These are phyloP conservation scores for Holacanthus passer DNA, from an alignment of 2,113 vertebrate species.

Conservation along the genomic window DNA sequence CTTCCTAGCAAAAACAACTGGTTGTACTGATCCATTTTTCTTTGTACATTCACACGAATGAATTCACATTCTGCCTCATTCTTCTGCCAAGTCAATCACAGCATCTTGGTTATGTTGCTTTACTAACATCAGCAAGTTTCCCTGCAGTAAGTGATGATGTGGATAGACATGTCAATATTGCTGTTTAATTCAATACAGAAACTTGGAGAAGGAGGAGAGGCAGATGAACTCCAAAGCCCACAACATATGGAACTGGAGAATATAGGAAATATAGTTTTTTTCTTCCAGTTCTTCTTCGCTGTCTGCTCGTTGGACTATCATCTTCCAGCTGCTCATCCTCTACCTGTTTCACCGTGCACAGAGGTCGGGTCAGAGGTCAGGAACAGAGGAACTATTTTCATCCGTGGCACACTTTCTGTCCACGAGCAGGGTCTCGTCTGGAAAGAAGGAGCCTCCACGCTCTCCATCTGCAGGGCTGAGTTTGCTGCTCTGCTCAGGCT, in stretches of 20 bases:
- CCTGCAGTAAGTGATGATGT: constrained; percentile 21
- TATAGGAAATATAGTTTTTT: not conserved
- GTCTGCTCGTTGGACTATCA: not conserved
- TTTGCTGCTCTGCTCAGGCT: constrained; percentile 56
- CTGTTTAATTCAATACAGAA: constrained; percentile 18
- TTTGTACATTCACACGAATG: constrained; percentile 62
- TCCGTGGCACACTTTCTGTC: constrained; percentile 36
- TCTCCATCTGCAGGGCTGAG: constrained; percentile 58
- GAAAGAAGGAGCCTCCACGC: constrained; percentile 35
- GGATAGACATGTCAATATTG: not conserved
- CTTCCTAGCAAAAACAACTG: constrained; percentile 60
- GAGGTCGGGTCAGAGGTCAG: constrained; percentile 20
- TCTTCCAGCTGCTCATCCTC: constrained; percentile 5
- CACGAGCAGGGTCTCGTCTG: constrained; percentile 53
- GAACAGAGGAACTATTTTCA: constrained; percentile 26
- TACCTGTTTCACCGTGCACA: not conserved
- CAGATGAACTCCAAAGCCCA: not conserved
- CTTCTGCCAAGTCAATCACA: constrained; percentile 39
- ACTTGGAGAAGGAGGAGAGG: not conserved
- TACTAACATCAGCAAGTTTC: not conserved
- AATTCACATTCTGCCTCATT: constrained; percentile 55
- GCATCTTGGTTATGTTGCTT: constrained; percentile 10
- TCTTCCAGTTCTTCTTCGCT: not conserved
- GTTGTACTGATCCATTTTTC: constrained; percentile 67
- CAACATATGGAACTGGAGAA: not conserved